phyloP scores from a whole-genome alignment of 2,797 vertebrate species.

The Natrix natrix region DNA sequence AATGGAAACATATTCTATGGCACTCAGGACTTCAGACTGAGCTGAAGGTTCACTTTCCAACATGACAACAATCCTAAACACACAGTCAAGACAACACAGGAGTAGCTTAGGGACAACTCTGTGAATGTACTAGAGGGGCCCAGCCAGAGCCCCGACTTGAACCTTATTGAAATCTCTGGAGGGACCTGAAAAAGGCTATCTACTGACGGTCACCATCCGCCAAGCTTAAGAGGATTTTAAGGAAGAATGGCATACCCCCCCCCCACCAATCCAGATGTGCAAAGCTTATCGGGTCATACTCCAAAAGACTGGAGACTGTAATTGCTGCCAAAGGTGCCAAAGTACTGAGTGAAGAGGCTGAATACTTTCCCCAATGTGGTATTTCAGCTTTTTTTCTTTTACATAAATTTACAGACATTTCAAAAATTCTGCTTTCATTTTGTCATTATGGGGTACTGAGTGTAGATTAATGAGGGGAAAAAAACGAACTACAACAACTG shows the following conservation, averaged over 20 bases:
- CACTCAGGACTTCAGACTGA: background rate
- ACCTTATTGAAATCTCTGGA: background rate
- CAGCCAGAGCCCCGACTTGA: background rate
- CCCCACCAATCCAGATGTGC: background rate
- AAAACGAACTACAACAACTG: background rate
- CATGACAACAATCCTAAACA: background rate
- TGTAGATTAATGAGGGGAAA: background rate
- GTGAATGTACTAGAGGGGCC: background rate
- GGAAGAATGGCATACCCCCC: background rate
- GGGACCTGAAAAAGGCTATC: background rate
- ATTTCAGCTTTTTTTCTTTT: background rate
- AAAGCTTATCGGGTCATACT: background rate
- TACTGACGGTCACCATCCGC: background rate
- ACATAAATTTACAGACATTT: background rate
- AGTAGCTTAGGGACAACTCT: background rate
- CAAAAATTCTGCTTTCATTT: background rate
- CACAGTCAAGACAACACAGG: background rate
- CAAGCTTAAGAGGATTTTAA: background rate
- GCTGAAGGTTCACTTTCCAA: background rate
- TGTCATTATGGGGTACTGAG: background rate
- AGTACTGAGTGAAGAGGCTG: background rate
- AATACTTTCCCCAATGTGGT: background rate
- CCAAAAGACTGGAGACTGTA: background rate
- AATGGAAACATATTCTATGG: background rate
- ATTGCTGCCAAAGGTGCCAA: background rate